Evolutionary conservation across 1,140 invertebrate species (phyloP).

Genomic region (Vollenhovia emeryi): DNA sequence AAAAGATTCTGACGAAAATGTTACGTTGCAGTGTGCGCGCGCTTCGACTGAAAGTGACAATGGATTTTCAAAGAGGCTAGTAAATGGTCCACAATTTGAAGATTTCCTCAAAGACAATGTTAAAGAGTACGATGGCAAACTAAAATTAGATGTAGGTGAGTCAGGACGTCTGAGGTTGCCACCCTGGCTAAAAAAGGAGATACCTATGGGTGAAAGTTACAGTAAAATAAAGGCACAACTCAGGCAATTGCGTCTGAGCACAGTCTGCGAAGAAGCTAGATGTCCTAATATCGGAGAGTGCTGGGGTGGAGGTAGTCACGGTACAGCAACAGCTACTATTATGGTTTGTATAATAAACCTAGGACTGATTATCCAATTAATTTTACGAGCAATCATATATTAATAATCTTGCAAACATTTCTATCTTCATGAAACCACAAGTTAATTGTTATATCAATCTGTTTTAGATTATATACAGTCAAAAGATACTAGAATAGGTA

Average conservation of each 20-base stretch:
- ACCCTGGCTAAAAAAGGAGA: slow-evolving; percentile 98
- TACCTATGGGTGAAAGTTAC: slow-evolving; percentile 96
- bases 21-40: slow-evolving; percentile 69
- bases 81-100: slow-evolving; percentile 80
- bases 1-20: not conserved
- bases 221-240: slow-evolving; percentile 94
- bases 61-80: slow-evolving; percentile 79
- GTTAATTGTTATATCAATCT: not conserved
- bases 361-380: not conserved
- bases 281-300: slow-evolving; percentile 99
- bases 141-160: slow-evolving; percentile 94
- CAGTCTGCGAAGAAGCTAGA: slow-evolving; percentile 99
- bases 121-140: slow-evolving; percentile 90
- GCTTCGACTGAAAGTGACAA: slow-evolving; percentile 72
- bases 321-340: slow-evolving; percentile 95
- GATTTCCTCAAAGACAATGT: slow-evolving; percentile 77
- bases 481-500: not conserved
- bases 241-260: slow-evolving; percentile 95
- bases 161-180: slow-evolving; percentile 94
- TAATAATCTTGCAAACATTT: not conserved
- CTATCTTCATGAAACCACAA: not conserved
- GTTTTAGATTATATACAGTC: not conserved
- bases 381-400: not conserved
- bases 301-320: slow-evolving; percentile 97
- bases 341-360: slow-evolving; percentile 88